Evolutionary conservation across 2,113 vertebrate species (phyloP).

Genomic region (Nycticebus coucang): DNA sequence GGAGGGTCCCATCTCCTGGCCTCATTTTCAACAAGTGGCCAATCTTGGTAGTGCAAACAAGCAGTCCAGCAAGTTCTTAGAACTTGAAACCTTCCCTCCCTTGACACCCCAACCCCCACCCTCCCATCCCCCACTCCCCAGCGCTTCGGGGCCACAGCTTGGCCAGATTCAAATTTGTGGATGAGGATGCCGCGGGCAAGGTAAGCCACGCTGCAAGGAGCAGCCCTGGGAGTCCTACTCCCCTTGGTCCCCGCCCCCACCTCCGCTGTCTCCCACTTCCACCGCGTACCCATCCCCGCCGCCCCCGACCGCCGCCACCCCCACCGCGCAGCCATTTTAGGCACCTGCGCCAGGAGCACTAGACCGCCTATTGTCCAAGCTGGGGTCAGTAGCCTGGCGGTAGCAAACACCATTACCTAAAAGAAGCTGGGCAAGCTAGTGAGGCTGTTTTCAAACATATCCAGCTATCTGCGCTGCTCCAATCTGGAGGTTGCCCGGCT

Average conservation of each 20-base stretch:
- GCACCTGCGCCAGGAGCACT: background rate
- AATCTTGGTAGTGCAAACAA: background rate
- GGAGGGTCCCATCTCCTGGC: background rate
- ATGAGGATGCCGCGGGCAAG: background rate
- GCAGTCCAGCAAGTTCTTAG: background rate
- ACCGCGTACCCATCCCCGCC: background rate
- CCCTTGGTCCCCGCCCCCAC: background rate
- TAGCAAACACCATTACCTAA: background rate
- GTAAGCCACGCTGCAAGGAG: background rate
- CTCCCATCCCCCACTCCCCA: too few relatives aligned
- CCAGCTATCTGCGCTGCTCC: background rate
- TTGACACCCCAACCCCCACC: too few relatives aligned
- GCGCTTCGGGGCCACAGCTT: background rate
- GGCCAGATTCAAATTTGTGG: background rate
- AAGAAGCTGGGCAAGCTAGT: background rate
- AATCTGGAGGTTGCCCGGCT: too few relatives aligned
- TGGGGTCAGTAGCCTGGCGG: background rate
- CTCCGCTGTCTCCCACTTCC: too few relatives aligned
- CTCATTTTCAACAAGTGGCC: slow-evolving; percentile 4
- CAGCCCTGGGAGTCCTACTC: background rate
- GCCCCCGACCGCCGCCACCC: too few relatives aligned
- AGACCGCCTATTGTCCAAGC: background rate
- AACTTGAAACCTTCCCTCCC: background rate
- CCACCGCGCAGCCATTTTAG: background rate
- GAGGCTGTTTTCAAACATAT: background rate